Percentiles rank a stretch among this genome's conserved stretches.
phyloP scores from a whole-genome alignment of 2,113 vertebrate species.

The Otus sunia region DNA sequence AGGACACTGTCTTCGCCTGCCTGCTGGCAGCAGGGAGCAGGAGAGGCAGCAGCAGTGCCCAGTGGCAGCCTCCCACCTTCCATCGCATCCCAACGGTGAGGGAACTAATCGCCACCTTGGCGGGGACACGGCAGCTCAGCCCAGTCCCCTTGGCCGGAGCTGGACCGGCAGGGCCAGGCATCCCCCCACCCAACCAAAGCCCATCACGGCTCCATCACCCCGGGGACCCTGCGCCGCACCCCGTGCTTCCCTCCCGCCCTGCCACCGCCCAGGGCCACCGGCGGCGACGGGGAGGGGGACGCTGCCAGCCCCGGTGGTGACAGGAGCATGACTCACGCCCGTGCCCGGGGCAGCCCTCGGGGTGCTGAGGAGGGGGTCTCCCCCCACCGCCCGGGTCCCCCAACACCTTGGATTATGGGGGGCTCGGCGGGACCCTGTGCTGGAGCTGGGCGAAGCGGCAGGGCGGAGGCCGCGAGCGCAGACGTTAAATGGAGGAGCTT shows the following conservation, averaged over 20 bases:
- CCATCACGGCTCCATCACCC: neutral
- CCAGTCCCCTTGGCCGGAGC: rapidly evolving
- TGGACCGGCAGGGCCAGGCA: neutral
- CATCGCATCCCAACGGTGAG: neutral
- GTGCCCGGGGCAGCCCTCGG: rapidly evolving
- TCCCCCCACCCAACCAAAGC: neutral
- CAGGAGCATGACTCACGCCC: neutral
- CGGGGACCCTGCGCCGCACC: neutral
- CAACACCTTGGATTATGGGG: neutral
- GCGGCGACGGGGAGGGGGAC: neutral
- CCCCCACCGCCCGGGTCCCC: rapidly evolving
- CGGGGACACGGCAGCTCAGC: neutral
- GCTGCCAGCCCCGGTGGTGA: rapidly evolving
- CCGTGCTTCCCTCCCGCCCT: rapidly evolving
- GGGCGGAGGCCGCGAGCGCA: neutral
- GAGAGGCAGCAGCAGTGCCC: neutral
- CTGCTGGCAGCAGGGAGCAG: neutral
- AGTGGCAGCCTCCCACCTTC: neutral
- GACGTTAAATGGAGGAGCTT: slow-evolving; percentile 52
- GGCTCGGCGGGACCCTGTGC: neutral
- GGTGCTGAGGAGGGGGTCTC: neutral
- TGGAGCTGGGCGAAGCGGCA: neutral
- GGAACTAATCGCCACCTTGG: neutral
- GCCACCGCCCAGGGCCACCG: neutral
- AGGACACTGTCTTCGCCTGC: neutral